Base-by-base conservation (phyloP, 2,888 invertebrate genomes). In the Diadegma fenestrale region DNA sequence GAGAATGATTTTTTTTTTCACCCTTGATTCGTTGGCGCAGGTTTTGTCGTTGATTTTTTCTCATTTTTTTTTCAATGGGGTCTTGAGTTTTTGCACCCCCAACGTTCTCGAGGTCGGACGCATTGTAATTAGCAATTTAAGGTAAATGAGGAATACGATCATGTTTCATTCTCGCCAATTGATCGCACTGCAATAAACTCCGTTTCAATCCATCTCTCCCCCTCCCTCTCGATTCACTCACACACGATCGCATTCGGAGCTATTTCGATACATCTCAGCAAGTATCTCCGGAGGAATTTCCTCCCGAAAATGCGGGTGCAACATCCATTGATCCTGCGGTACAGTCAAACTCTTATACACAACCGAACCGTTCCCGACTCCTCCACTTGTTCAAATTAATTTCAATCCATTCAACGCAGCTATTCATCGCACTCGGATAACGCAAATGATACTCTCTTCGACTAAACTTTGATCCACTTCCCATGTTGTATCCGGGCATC, bases 211-310 rank as follows among this genome's bases (percentile, higher is more conserved):
- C 14, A 58, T 58, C 58, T 58, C 58, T 58, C 58, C 14, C 26
- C 26, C 58, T 58, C 58, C 26, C 14, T 33, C 63, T 37, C 17
- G 63, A 64, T 19, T 37, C n/a, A 64, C 37, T 14, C n/a, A 19
- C 2, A 45, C 45, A 22, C 45, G 45, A n/a, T 45, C 68, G 14
- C 26, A 45, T 22, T 22, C 22, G 26, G 43, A n/a, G 33, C 33
- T 45, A 33, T n/a, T 80, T 64, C 33, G 71, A 30, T 48, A 22
- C 6, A 45, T 19, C 64, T 48, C 63, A 48, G 19, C 19, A 26
- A 68, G 73, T 64, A 58, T 51, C 79, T 75, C 48, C n/a, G 41
- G 61, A 19, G 66, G 54, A 79, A 79, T 83, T 79, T 75, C 61
- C 22, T 19, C 61, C 7, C 58, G 61, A 83, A 41, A 51, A 69